Percentiles rank a stretch among this genome's conserved stretches.
Evolutionary conservation across 2,113 vertebrate species (phyloP).

Genomic region (Phrynocephalus versicolor): DNA sequence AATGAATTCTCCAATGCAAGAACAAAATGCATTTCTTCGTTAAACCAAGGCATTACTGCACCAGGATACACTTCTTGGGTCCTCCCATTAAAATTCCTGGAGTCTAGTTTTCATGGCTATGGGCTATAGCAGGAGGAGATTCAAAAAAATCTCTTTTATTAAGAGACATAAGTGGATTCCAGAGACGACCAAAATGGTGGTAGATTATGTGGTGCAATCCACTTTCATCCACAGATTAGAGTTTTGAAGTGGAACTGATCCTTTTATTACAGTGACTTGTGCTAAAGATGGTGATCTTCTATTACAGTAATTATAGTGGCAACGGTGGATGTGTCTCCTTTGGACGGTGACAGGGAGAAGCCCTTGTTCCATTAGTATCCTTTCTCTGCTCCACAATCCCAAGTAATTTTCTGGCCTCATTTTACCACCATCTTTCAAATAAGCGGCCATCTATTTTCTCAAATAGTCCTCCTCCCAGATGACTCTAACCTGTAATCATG

Average conservation of each 20-base stretch:
- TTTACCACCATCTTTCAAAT: neutral
- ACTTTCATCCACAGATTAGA: neutral
- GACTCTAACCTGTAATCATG: neutral
- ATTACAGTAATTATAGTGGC: neutral
- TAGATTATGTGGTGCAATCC: neutral
- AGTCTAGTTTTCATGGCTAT: too few relatives aligned
- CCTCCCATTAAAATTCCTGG: too few relatives aligned
- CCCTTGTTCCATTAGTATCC: neutral
- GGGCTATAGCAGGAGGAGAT: neutral
- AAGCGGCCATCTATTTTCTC: neutral
- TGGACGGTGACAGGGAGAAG: neutral
- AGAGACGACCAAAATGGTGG: neutral
- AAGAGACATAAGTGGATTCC: too few relatives aligned
- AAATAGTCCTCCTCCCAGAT: neutral
- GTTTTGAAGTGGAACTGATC: neutral
- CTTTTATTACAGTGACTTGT: neutral
- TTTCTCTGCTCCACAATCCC: neutral
- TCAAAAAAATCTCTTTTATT: neutral
- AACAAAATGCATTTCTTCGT: too few relatives aligned
- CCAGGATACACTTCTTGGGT: too few relatives aligned
- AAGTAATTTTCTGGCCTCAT: neutral
- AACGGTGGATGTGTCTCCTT: neutral
- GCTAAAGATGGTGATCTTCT: neutral
- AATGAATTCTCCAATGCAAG: too few relatives aligned
- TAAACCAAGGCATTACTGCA: too few relatives aligned